Percentiles rank a stretch among this genome's conserved stretches.
Evolutionary conservation across 1,140 invertebrate species (phyloP).

Genomic region (Zophobas atratus): DNA sequence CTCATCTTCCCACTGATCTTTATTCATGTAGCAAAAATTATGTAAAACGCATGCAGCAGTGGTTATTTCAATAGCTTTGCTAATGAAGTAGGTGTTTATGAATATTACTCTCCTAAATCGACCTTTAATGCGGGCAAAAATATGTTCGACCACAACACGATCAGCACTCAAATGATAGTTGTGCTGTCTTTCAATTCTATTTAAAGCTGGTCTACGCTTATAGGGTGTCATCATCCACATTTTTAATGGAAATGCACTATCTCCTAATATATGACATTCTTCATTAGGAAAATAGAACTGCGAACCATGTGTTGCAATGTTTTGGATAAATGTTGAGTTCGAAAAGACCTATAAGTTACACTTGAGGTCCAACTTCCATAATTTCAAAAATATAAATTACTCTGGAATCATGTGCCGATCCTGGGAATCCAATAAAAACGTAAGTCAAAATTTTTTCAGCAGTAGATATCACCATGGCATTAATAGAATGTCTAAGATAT

Average conservation of each 20-base stretch:
- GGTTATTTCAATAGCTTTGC: too few relatives aligned
- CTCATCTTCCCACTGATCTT: too few relatives aligned
- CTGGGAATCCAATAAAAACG: not conserved
- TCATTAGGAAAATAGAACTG: constrained; percentile 14
- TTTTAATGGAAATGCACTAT: constrained; percentile 34
- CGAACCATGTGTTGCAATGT: constrained; percentile 26
- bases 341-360: constrained; percentile 22
- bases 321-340: constrained; percentile 1
- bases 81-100: too few relatives aligned
- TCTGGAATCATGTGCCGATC: not conserved
- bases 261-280: constrained; percentile 23
- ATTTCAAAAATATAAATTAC: not conserved
- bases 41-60: too few relatives aligned
- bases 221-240: constrained; percentile 35
- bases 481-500: not conserved
- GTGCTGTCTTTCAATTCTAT: not conserved
- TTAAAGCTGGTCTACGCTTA: not conserved
- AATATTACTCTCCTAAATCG: not conserved
- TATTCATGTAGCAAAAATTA: too few relatives aligned
- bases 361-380: not conserved
- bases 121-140: constrained; percentile 20
- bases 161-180: constrained; percentile 23
- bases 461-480: not conserved
- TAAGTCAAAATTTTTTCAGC: not conserved
- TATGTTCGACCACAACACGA: constrained; percentile 5